Conservation (phyloP, 2,888 invertebrate genomes). For the Cheilosia scutellata region DNA sequence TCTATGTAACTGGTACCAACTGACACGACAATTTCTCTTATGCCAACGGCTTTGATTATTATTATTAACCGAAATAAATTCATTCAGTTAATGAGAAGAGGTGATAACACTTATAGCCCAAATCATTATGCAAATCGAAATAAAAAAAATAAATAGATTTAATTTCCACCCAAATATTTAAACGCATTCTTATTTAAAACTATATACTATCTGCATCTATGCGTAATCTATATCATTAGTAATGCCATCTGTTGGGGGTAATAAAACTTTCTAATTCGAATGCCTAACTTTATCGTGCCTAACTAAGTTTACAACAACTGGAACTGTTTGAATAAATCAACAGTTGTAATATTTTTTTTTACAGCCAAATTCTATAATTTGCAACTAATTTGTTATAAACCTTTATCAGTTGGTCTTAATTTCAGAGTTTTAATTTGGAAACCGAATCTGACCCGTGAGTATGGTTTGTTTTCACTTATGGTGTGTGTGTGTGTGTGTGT, state of each 20-base stretch:
- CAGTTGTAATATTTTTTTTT: not conserved
- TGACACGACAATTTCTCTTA: not conserved
- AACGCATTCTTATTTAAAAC: too few species aligned
- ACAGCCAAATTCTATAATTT: not conserved
- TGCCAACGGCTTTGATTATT: not conserved
- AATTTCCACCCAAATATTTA: too few species aligned
- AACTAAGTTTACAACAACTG: not conserved
- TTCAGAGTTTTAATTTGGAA: conserved; percentile 4
- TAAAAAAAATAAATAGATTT: too few species aligned
- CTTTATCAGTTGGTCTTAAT: not conserved
- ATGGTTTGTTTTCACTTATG: conserved; percentile 15
- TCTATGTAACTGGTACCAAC: not conserved
- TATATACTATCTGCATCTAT: too few species aligned
- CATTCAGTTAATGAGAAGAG: not conserved
- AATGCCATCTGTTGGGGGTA: not conserved
- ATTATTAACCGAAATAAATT: not conserved
- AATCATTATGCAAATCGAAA: too few species aligned
- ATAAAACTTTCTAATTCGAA: not conserved
- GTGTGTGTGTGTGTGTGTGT: not conserved
- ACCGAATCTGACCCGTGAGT: conserved; percentile 44
- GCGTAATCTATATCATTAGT: too few species aligned
- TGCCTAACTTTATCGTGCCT: not conserved
- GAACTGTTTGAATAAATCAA: too few species aligned
- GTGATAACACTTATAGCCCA: too few species aligned
- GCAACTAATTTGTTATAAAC: not conserved